A percentile compares a stretch with the other conserved stretches of the same genome.
These are phyloP conservation scores for Drosophila sordidula DNA, from an alignment of 2,888 invertebrate genomes.

Conservation along the genomic window DNA sequence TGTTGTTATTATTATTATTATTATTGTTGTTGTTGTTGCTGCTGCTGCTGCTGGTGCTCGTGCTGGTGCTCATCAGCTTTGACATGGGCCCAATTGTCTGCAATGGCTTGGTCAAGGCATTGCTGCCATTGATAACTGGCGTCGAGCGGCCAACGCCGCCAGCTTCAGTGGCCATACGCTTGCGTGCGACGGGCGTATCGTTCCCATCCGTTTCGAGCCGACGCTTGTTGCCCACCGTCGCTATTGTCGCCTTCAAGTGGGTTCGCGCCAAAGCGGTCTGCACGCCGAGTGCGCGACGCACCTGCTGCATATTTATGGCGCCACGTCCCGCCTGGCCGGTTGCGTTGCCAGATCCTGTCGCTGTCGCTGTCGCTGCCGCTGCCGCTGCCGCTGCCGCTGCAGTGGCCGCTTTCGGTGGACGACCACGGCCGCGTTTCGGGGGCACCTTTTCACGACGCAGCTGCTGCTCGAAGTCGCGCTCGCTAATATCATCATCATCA, in stretches of 20 bases:
- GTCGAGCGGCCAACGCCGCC: slow-evolving; percentile 12
- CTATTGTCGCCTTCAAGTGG: slow-evolving; percentile 22
- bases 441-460: slow-evolving; percentile 53
- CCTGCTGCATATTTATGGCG: slow-evolving; percentile 9
- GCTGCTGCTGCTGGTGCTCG: no score
- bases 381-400: neutral
- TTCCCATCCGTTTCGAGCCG: slow-evolving; percentile 53
- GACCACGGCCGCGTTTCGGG: slow-evolving; percentile 70
- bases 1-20: neutral
- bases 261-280: slow-evolving; percentile 43
- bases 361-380: slow-evolving; percentile 2
- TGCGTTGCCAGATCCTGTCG: neutral
- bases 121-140: slow-evolving; percentile 54
- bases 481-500: slow-evolving; percentile 69
- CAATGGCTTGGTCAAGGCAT: slow-evolving; percentile 25
- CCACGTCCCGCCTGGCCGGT: neutral
- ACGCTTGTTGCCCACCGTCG: slow-evolving; percentile 48
- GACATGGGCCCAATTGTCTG: slow-evolving; percentile 5
- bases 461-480: slow-evolving; percentile 55
- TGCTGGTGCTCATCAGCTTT: neutral
- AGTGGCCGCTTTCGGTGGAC: slow-evolving; percentile 58
- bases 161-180: slow-evolving; percentile 51
- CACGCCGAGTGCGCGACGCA: slow-evolving; percentile 7
- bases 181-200: slow-evolving; percentile 57
- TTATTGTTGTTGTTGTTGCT: neutral